Evolutionary conservation across 1,140 invertebrate genomes (phyloP).

Genomic region (Dendroctonus ponderosae): DNA sequence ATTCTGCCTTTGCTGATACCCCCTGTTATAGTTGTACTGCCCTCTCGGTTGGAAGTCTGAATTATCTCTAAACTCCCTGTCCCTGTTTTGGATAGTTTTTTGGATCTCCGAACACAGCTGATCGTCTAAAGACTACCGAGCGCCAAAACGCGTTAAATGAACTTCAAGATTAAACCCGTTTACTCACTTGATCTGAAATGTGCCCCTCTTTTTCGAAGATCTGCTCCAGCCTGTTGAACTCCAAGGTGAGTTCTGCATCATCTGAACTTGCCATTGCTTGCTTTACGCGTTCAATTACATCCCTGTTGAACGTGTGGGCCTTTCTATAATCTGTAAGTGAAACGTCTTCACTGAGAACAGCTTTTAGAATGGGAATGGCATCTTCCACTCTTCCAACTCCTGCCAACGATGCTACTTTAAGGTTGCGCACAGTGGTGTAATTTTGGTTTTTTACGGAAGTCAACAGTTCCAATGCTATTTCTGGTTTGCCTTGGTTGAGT

Average conservation of each 20-base stretch:
- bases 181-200: conserved; percentile 47
- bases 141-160: background rate
- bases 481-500: conserved; percentile 65
- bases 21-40: background rate
- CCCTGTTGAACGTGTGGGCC: conserved; percentile 54
- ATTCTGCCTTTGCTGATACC: background rate
- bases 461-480: conserved; percentile 67
- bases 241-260: conserved; percentile 47
- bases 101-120: background rate
- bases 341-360: conserved; percentile 57
- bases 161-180: too few relatives aligned
- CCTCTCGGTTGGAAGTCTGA: background rate
- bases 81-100: background rate
- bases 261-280: conserved; percentile 45
- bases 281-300: conserved; percentile 53
- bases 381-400: conserved; percentile 65
- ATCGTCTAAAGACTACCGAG: background rate
- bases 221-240: conserved; percentile 53
- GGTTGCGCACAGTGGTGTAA: conserved; percentile 67
- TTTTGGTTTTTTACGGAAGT: conserved; percentile 53
- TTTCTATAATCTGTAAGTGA: conserved; percentile 38
- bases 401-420: conserved; percentile 58
- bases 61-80: background rate
- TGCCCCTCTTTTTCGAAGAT: conserved; percentile 51
- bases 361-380: conserved; percentile 60